Evolutionary conservation across 2,113 vertebrate species (phyloP).

Genomic region (Cottus gobio): DNA sequence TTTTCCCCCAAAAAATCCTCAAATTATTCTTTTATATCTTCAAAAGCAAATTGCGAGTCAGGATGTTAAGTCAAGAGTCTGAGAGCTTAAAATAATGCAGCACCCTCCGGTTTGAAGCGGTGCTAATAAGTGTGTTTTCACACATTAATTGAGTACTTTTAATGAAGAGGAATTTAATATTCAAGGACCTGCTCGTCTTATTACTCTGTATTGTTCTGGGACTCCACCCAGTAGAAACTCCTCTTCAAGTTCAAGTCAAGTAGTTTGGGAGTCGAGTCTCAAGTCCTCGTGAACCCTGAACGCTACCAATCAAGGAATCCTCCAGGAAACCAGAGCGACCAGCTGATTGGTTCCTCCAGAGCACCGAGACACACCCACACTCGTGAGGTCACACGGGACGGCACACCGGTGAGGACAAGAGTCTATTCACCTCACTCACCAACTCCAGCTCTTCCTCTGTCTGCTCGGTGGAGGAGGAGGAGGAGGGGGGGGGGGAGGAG

Average conservation of each 20-base stretch:
- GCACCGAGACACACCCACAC: conserved; percentile 68
- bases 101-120: neutral
- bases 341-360: conserved; percentile 13
- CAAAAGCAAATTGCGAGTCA: too few relatives aligned
- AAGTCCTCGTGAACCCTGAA: neutral
- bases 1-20: too few relatives aligned
- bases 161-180: neutral
- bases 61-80: too few relatives aligned
- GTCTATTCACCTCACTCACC: conserved; percentile 92
- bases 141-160: neutral
- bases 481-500: neutral
- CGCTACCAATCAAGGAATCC: too few relatives aligned
- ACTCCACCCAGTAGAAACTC: neutral
- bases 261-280: too few relatives aligned
- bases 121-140: neutral
- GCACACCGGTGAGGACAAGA: conserved; percentile 66
- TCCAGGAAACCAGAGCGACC: conserved; percentile 32
- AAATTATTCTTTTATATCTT: too few relatives aligned
- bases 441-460: conserved; percentile 97
- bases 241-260: neutral
- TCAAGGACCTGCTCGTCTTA: neutral
- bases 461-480: conserved; percentile 78
- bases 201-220: neutral
- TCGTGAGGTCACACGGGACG: conserved; percentile 62
- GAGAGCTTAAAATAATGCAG: neutral